Base-by-base conservation (phyloP, 1,140 invertebrate genomes). In the Calephelis nemesis region DNA sequence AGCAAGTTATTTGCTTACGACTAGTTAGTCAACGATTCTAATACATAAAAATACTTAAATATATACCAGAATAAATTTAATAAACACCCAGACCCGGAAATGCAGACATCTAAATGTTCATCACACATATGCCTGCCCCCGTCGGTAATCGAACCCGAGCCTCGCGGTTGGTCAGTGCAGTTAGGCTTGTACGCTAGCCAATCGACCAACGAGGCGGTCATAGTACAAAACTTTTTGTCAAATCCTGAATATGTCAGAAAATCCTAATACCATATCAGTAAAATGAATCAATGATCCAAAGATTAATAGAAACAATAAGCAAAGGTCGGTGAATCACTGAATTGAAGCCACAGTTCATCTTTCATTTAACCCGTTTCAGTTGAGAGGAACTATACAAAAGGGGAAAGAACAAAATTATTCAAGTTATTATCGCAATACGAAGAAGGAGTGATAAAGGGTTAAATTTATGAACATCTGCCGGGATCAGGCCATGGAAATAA, bases 391-490 rank as follows among this genome's bases (percentile, higher is more conserved):
- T 58, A 39, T 39, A 58, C 54, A 58, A 58, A 54, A 58, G 54
- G 54, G 54, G 78, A 82, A 77, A 74, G 71, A 71, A 74, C 71
- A 78, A 78, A 77, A 78, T 74, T 72, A 72, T 67, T 78, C 68
- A 75, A 64, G 74, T 58, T 58, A 58, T 77, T 84, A 84, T 82
- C 80, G 80, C 77, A 71, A 65, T 62, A 62, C 71, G 78, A 82
- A 82, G 76, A 77, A 77, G 76, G 72, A 66, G 63, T 70, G 78
- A 79, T 83, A 81, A 84, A 81, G 77, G 76, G 71, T 77, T 79
- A 67, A 71, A 79, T 84, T 84, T 84, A 83, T 79, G 81, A 77
- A 78, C 79, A 81, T 72, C 75, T 80, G 74, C 71, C 70, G 54
- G 52, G 50, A 42, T 15, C 54, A 42, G 19, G 72, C 71, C 79